Conservation (phyloP, 2,797 vertebrate genomes). For the Peromyscus melanophrys region DNA sequence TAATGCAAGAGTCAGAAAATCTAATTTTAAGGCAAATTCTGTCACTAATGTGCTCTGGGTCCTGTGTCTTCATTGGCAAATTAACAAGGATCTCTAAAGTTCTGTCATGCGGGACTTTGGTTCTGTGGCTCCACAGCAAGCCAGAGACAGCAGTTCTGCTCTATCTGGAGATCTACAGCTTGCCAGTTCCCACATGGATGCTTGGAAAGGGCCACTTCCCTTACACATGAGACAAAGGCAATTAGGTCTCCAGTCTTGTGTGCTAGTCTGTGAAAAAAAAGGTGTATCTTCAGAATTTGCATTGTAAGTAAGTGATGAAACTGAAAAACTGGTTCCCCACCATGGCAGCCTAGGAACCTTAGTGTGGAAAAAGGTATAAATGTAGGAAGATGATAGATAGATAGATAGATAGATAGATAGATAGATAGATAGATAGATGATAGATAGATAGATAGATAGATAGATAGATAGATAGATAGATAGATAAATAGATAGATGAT, state of each 20-base stretch:
- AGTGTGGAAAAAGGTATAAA: background rate
- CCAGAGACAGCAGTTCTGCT: too few species aligned
- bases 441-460: background rate
- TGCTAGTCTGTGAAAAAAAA: background rate
- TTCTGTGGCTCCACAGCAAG: background rate
- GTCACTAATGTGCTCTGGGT: background rate
- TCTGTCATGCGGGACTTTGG: background rate
- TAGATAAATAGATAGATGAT: too few species aligned
- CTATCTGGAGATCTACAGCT: background rate
- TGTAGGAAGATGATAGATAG: background rate
- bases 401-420: background rate
- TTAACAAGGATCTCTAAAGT: background rate
- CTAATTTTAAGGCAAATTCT: background rate
- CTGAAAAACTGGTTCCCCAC: background rate
- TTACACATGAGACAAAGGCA: background rate
- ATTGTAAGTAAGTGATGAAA: background rate
- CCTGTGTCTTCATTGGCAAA: background rate
- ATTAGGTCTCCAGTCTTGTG: background rate
- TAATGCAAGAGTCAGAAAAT: background rate
- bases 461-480: background rate
- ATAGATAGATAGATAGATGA: background rate
- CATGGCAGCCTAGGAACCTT: background rate
- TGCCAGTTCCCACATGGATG: background rate
- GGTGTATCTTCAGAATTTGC: background rate
- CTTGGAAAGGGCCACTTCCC: background rate